Base-by-base conservation (phyloP, 2,888 invertebrate genomes). In the Endotricha flammealis region DNA sequence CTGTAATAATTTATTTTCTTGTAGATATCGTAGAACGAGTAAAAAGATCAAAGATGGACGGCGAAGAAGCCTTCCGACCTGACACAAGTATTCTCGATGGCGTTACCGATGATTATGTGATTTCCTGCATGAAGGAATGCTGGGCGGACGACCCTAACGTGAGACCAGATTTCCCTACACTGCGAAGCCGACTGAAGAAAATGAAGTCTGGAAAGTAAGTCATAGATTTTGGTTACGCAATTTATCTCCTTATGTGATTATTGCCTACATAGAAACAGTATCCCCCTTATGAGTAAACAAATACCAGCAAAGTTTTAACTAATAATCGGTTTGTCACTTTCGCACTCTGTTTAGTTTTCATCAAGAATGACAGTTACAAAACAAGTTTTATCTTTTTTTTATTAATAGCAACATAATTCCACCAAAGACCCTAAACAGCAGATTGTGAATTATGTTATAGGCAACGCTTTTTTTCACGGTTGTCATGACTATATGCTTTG, bases 121-220 rank as follows among this genome's bases (percentile, higher is more conserved):
- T 94, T 42, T 90, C 90, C 46, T 92, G 93, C 61, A 95, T 98
- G 89, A 90, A 89, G 58, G 95, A 95, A 64, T 95, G 96, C 70
- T 98, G 97, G 97, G 88, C 91, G 10, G 97, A 97, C 69, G 91
- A 91, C 56, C 95, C 97, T 1, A 93, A 93, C 41, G 62, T 83
- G 6, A 85, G 98, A 48, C 97, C 97, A 0, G 97, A 97, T 73
- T 96, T 97, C 76, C 89, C 91, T 52, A 88, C 88, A 34, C 92
- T 98, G 51, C 88, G 96, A 61, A 85, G 80, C 34, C 89, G 93
- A 25, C 89, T 98, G 51, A 97, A 97, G 87, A 93, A 93, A 70
- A 93, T 98, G 93, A 94, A 92, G 74, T 91, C 94, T 39, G 97
- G 97, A 68, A 91, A 93, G 94, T 94, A 64, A 90, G 92, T 89